Evolutionary conservation across 2,113 vertebrate genomes (phyloP).

Genomic region (Thomomys bottae): DNA sequence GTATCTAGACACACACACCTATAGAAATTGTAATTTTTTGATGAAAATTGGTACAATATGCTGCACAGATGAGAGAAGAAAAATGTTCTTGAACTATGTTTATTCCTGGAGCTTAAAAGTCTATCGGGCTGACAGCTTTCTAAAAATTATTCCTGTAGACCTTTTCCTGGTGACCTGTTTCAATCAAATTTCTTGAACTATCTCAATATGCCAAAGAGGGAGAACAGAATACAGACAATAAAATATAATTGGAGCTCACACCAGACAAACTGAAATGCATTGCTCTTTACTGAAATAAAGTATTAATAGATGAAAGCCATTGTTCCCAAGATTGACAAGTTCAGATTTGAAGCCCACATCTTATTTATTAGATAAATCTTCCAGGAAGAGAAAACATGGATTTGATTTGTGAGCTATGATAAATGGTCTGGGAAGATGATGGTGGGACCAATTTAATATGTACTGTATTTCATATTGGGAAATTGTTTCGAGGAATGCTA

Average conservation of each 20-base stretch:
- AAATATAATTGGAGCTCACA: conserved; percentile 28
- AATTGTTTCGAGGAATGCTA: conserved; percentile 81
- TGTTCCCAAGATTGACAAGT: conserved; percentile 75
- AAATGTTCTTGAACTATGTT: conserved; percentile 68
- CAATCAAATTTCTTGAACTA: conserved; percentile 63
- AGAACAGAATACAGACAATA: conserved; percentile 36
- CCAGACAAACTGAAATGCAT: conserved; percentile 32
- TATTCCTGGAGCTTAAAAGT: conserved; percentile 67
- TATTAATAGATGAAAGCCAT: conserved; percentile 73
- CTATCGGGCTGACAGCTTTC: conserved; percentile 66
- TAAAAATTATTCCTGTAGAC: conserved; percentile 62
- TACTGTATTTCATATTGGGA: conserved; percentile 80
- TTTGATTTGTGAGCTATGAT: conserved; percentile 78
- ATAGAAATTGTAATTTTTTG: conserved; percentile 82
- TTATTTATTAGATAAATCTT: conserved; percentile 72
- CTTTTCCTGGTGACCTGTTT: conserved; percentile 60
- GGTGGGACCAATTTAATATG: conserved; percentile 77
- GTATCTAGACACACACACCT: conserved; percentile 81
- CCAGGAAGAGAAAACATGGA: conserved; percentile 74
- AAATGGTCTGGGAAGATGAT: conserved; percentile 77
- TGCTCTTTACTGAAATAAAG: conserved; percentile 65
- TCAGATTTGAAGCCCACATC: conserved; percentile 67
- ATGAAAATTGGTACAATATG: conserved; percentile 84
- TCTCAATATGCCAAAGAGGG: conserved; percentile 25
- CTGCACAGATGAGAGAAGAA: conserved; percentile 74